Percentiles rank a stretch among this genome's conserved stretches.
Evolutionary conservation across 2,113 vertebrate species (phyloP).

Genomic region (Thalassarche chlororhynchos): DNA sequence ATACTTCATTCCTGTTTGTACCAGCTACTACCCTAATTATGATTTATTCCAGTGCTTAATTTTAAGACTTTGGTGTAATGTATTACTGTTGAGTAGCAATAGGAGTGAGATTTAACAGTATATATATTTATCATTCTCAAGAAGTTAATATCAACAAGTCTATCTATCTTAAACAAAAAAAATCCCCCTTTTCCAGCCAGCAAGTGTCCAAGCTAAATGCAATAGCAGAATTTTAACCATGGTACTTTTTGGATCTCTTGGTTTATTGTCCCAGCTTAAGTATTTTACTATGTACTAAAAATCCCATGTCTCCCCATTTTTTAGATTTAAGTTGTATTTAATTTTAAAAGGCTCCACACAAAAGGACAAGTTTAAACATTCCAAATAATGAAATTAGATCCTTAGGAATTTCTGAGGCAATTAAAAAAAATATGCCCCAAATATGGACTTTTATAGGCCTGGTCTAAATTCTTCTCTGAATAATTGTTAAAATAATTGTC

Average conservation of each 20-base stretch:
- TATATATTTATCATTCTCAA: conserved; percentile 5
- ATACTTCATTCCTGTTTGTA: conserved; percentile 20
- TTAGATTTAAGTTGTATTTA: not conserved
- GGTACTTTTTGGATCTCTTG: not conserved
- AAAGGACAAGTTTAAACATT: not conserved
- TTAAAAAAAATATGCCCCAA: not conserved
- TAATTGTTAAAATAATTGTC: not conserved
- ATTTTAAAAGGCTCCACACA: not conserved
- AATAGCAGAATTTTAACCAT: not conserved
- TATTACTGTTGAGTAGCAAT: conserved; percentile 13
- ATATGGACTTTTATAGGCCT: not conserved
- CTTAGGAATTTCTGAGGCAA: not conserved
- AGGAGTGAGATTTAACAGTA: conserved; percentile 36
- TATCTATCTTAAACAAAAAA: conserved; percentile 8
- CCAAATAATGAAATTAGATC: not conserved
- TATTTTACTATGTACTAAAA: not conserved
- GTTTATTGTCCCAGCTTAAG: not conserved
- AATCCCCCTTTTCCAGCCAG: not conserved
- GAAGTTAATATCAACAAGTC: conserved; percentile 9
- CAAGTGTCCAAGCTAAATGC: not conserved
- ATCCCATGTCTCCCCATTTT: fast-evolving
- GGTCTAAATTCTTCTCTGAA: not conserved
- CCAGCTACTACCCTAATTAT: not conserved
- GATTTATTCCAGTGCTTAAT: conserved; percentile 28
- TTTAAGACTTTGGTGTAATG: conserved; percentile 20